Conservation (phyloP, 2,113 vertebrate species). For the Urocynchramus pylzowi region DNA sequence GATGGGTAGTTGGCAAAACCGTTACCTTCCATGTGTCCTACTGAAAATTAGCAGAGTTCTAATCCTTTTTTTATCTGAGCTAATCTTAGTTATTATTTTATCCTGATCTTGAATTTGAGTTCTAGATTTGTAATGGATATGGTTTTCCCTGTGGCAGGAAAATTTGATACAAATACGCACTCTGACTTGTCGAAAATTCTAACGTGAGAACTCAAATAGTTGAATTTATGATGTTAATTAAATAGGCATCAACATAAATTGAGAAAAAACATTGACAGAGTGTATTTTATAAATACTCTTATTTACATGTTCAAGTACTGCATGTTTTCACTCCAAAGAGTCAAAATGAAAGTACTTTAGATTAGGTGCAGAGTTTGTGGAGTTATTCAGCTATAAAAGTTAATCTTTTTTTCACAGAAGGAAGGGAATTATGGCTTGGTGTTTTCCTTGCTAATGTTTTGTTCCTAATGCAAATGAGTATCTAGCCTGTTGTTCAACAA, state of each 20-base stretch:
- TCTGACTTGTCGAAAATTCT: neutral
- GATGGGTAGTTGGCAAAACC: neutral
- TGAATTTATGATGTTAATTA: neutral
- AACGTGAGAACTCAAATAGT: neutral
- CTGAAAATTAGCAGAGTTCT: neutral
- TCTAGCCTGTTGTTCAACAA: neutral
- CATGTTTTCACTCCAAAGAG: neutral
- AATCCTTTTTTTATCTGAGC: neutral
- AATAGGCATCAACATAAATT: neutral
- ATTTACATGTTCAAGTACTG: neutral
- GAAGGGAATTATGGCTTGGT: neutral
- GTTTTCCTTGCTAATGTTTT: neutral
- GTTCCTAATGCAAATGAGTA: neutral
- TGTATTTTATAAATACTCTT: neutral
- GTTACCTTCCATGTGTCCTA: neutral
- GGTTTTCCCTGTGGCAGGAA: neutral
- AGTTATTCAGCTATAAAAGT: neutral
- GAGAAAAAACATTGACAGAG: neutral
- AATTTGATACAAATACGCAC: neutral
- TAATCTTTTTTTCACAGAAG: neutral
- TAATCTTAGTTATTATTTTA: neutral
- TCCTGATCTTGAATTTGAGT: neutral
- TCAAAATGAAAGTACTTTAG: neutral
- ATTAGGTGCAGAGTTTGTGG: neutral
- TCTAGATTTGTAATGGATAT: neutral